A percentile compares a stretch with the other conserved stretches of the same genome.
Conservation (phyloP, 2,113 vertebrate genomes). For the Gnathonemus longibarbis region DNA sequence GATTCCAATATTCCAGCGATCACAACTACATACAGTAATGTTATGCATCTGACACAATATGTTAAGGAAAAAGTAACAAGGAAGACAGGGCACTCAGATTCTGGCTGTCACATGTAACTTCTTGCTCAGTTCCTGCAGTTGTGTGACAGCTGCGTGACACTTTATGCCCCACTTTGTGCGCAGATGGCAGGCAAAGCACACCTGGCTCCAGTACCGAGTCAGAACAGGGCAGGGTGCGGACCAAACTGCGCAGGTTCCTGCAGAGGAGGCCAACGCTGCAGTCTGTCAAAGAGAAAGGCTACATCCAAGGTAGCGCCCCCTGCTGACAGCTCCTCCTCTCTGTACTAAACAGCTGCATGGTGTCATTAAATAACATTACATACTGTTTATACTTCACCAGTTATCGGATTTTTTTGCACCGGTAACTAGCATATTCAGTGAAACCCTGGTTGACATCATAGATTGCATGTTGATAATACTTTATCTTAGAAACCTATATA, state of each 20-base stretch:
- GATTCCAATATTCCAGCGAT: not conserved
- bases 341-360: not conserved
- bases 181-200: conserved; percentile 28
- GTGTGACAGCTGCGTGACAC: not conserved
- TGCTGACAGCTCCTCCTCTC: not conserved
- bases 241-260: conserved; percentile 77
- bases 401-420: not conserved
- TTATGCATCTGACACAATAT: not conserved
- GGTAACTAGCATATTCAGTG: not conserved
- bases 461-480: not conserved
- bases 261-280: conserved; percentile 79
- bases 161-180: not conserved
- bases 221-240: conserved; percentile 69
- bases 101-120: not conserved
- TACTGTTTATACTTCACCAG: not conserved
- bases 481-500: not conserved
- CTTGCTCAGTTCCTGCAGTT: not conserved
- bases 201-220: conserved; percentile 38
- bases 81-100: too few species aligned
- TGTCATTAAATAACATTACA: not conserved
- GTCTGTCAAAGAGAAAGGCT: conserved; percentile 79
- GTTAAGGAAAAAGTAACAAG: not conserved
- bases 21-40: not conserved
- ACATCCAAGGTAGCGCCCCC: conserved; percentile 71
- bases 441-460: not conserved